Evolutionary conservation across 2,797 vertebrate species (phyloP), one percentile per base, ranked within the genome.

Genomic region (Phaenicophaeus curvirostris): DNA sequence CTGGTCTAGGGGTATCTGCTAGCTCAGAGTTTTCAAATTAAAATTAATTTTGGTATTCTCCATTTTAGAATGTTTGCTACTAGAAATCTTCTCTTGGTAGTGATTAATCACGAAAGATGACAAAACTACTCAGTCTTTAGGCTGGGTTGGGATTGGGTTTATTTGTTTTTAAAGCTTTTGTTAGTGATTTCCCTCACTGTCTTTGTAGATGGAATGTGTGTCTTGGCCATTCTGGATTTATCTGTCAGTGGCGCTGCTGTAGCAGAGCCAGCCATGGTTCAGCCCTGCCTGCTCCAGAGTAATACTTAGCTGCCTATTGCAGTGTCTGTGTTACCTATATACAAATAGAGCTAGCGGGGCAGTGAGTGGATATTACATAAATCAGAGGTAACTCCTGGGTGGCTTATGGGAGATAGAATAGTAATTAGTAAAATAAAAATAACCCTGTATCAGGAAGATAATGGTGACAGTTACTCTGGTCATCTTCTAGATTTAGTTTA

Each of bases 401-500:
- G 27, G 57, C 35, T 76, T 55, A 25, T 1, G 20, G 69, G 33
- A 37, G 23, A 51, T 37, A 69, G 61, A 79, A 30, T 6, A 39
- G 16, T 33, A 57, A n/a, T 54, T 33, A n/a, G 24, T 87, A 76
- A 57, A 39, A 30, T 17, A 25, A 27, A 42, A 71, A 46, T 7
- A 72, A 9, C 9, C 8, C 13, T 0, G 0, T 33, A 11, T 44
- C 33, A 48, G 41, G 27, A 75, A 31, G 20, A 11, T 63, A 53
- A 19, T 13, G 10, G 17, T 67, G 55, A 55, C 46, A 54, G n/a
- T 71, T 84, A 31, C 9, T 46, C 35, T n/a, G 27, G 1, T 77
- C 1, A 1, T 58, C 48, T 33, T 30, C 10, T 71, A 54, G 42
- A 35, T 79, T 42, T 58, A 72, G 25, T 89, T 89, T 33, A 57